Conservation (phyloP, 2,113 vertebrate species). For the Malurus elegans region DNA sequence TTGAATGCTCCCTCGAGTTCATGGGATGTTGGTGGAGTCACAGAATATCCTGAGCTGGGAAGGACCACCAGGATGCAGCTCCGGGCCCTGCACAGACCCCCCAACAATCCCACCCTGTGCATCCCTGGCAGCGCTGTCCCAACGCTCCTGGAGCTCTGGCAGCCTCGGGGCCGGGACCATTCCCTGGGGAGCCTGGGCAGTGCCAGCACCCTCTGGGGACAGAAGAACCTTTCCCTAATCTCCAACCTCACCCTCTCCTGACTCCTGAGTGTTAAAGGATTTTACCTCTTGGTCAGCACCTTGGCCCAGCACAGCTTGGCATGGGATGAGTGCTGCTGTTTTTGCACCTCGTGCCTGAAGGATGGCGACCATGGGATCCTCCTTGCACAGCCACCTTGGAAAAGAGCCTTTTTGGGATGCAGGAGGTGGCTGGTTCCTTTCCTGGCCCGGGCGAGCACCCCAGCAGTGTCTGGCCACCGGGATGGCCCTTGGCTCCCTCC, state of each 20-base stretch:
- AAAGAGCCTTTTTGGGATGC: neutral
- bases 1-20: accelerated
- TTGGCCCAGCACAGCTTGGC: accelerated
- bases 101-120: neutral
- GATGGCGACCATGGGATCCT: neutral
- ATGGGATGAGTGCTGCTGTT: neutral
- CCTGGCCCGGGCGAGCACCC: neutral
- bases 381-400: neutral
- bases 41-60: neutral
- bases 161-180: neutral
- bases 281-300: neutral
- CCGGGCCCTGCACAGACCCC: neutral
- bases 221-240: neutral
- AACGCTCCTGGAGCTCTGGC: neutral
- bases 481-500: neutral
- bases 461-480: neutral
- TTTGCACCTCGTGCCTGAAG: accelerated
- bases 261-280: neutral
- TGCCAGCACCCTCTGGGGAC: neutral
- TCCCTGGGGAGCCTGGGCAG: neutral
- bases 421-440: accelerated
- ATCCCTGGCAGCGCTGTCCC: accelerated
- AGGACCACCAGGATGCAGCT: neutral
- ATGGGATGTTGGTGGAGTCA: neutral
- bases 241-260: neutral